Percentiles rank a stretch among this genome's conserved stretches.
Evolutionary conservation across 2,113 vertebrate genomes (phyloP).

Genomic region (Macaca mulatta): DNA sequence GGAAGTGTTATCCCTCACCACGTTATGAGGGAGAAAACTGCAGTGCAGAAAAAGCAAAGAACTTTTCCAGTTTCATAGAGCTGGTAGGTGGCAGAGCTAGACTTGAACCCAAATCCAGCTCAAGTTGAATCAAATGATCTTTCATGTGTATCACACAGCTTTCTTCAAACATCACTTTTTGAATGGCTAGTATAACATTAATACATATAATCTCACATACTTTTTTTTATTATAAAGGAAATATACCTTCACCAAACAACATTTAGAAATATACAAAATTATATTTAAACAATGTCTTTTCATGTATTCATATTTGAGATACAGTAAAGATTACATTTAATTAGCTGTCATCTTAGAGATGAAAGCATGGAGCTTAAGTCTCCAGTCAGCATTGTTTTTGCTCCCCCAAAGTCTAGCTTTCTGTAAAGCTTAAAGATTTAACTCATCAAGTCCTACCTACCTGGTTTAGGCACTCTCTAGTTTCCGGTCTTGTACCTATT

Average conservation of each 20-base stretch:
- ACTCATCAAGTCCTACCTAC: constrained; percentile 41
- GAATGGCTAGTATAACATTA: neutral
- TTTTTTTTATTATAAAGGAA: constrained; percentile 5
- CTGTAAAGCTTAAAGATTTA: constrained; percentile 54
- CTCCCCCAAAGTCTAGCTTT: neutral
- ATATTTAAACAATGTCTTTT: constrained; percentile 4
- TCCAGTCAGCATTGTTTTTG: neutral
- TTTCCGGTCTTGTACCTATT: constrained; percentile 49
- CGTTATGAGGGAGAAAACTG: neutral
- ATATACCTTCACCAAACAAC: neutral
- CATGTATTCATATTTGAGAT: neutral
- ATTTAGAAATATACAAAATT: constrained; percentile 14
- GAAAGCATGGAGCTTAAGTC: constrained; percentile 22
- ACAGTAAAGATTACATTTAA: neutral
- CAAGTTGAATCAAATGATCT: neutral
- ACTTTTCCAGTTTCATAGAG: neutral
- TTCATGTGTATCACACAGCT: neutral
- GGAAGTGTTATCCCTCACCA: neutral
- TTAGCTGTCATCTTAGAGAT: constrained; percentile 22
- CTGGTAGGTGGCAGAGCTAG: neutral
- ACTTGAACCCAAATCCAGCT: neutral
- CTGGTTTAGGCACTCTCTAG: neutral
- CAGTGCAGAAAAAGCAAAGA: neutral
- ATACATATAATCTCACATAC: neutral
- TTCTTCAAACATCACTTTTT: neutral